These are phyloP conservation scores for Zeuzera pyrina DNA, from an alignment of 2,888 invertebrate genomes.

Conservation along the genomic window DNA sequence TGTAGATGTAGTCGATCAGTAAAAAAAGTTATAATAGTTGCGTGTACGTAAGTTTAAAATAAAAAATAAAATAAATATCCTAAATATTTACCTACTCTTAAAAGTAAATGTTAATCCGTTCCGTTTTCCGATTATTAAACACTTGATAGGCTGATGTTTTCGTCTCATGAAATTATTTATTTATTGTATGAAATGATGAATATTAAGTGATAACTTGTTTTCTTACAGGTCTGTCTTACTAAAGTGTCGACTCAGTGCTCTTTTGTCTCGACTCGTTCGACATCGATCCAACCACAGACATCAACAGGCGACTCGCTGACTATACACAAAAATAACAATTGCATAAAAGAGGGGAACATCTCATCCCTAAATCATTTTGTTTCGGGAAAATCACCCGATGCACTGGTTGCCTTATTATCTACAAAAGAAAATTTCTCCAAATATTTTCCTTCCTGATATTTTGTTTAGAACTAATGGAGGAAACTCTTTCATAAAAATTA, in stretches of 20 bases:
- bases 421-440: constrained; percentile 28
- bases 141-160: too few species aligned
- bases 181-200: too few species aligned
- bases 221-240: not conserved
- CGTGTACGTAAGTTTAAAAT: too few species aligned
- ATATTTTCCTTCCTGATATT: constrained; percentile 24
- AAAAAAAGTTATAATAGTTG: too few species aligned
- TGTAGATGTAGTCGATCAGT: too few species aligned
- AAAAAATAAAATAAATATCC: too few species aligned
- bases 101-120: too few species aligned
- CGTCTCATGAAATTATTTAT: too few species aligned
- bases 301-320: constrained; percentile 29
- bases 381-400: constrained; percentile 39
- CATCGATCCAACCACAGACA: constrained; percentile 1
- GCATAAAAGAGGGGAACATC: constrained; percentile 40
- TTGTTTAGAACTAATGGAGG: constrained; percentile 31
- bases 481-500: constrained; percentile 31
- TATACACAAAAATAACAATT: constrained; percentile 52
- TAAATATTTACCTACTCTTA: too few species aligned
- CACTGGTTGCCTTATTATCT: constrained; percentile 33
- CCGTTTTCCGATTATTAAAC: too few species aligned
- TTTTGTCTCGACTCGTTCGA: not conserved
- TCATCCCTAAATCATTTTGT: constrained; percentile 40
- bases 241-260: not conserved
- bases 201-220: not conserved